A percentile compares a stretch with the other conserved stretches of the same genome.
Conservation (phyloP, 2,888 invertebrate genomes). For the Hyles lineata region DNA sequence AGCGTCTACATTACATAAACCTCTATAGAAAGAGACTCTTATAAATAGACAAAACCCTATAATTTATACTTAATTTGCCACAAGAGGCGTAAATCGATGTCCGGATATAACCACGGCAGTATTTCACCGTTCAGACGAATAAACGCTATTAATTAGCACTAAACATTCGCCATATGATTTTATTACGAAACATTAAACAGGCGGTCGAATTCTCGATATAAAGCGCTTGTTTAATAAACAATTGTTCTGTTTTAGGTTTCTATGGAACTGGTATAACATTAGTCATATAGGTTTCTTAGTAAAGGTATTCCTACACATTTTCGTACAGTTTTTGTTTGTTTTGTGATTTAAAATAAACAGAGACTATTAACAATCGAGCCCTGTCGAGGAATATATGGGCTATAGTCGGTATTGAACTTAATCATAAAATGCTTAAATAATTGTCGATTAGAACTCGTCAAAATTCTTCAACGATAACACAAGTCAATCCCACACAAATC, state of each 20-base stretch:
- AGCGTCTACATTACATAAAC: too few species aligned
- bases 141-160: slow-evolving; percentile 16
- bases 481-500: background rate
- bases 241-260: background rate
- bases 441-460: too few species aligned
- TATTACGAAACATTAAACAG: slow-evolving; percentile 12
- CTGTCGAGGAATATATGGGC: too few species aligned
- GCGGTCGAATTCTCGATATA: background rate
- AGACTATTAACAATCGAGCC: too few species aligned
- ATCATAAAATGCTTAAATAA: too few species aligned
- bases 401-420: too few species aligned
- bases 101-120: background rate
- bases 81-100: slow-evolving; percentile 23
- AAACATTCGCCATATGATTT: slow-evolving; percentile 15
- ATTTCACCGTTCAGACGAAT: slow-evolving; percentile 5
- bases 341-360: too few species aligned
- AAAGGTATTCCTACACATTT: too few species aligned
- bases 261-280: background rate
- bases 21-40: background rate
- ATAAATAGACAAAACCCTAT: background rate
- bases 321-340: too few species aligned
- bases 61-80: slow-evolving; percentile 4
- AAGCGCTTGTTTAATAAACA: background rate
- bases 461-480: too few species aligned
- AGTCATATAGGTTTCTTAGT: too few species aligned